A percentile compares a stretch with the other conserved stretches of the same genome.
Conservation (phyloP, 64 coral and sea anemone genomes). For the Pachyseris speciosa region DNA sequence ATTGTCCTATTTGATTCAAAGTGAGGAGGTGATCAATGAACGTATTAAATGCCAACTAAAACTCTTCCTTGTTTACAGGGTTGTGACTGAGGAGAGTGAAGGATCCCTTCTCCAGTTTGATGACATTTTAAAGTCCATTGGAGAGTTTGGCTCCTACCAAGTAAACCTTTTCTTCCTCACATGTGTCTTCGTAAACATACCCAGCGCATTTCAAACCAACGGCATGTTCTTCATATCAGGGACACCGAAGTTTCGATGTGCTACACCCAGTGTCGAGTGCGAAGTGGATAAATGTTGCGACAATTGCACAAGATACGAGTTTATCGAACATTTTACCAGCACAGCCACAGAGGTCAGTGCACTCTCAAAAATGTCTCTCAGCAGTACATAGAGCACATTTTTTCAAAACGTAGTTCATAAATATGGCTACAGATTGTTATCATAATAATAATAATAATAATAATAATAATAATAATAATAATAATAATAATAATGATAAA, state of each 20-base stretch:
- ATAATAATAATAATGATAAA: no score
- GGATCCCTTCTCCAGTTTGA: conserved; percentile 26
- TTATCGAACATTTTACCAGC: conserved; percentile 59
- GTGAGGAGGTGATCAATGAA: no score
- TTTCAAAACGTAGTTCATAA: no score
- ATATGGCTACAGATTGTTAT: no score
- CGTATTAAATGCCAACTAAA: no score
- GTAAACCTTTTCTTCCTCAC: conserved; percentile 42
- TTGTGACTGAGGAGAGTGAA: not conserved
- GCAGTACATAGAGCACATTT: no score
- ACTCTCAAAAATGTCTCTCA: no score
- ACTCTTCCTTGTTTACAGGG: not conserved
- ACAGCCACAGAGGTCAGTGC: conserved; percentile 73
- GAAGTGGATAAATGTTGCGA: conserved; percentile 66
- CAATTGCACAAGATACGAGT: conserved; percentile 69
- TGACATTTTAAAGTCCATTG: conserved; percentile 41
- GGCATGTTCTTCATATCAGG: conserved; percentile 37
- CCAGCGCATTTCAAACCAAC: conserved; percentile 1
- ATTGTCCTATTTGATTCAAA: no score
- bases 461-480: no score
- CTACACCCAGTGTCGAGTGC: not conserved
- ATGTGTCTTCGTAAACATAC: conserved; percentile 35
- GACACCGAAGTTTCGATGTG: conserved; percentile 67
- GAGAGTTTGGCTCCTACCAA: conserved; percentile 64
- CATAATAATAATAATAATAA: no score